Conservation (phyloP, 2,888 invertebrate genomes). For the Diplazon laetatorius region DNA sequence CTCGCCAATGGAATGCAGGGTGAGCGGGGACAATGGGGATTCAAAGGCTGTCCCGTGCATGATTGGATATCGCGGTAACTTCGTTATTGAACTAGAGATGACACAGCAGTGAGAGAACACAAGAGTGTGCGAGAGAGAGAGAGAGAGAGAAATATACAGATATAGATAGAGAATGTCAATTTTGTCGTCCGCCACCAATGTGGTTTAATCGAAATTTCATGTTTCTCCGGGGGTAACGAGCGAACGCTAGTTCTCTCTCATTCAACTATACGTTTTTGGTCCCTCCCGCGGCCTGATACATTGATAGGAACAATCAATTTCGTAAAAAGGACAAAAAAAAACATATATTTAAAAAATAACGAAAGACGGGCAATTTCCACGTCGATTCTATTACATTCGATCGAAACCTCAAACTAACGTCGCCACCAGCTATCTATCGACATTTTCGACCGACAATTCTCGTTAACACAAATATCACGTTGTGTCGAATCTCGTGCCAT, state of each 20-base stretch:
- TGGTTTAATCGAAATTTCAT: conserved; percentile 70
- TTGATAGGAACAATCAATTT: conserved; percentile 51
- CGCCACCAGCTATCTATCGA: conserved; percentile 12
- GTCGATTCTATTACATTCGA: conserved; percentile 43
- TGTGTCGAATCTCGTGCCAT: conserved; percentile 5
- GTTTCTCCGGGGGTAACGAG: conserved; percentile 65
- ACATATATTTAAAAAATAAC: background rate
- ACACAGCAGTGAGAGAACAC: conserved; percentile 25
- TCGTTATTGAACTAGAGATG: conserved; percentile 56
- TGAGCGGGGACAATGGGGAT: conserved; percentile 45
- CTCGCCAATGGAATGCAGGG: background rate
- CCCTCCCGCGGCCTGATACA: conserved; percentile 18
- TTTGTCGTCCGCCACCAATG: conserved; percentile 58
- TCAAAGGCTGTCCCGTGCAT: conserved; percentile 43
- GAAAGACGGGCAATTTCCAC: conserved; percentile 9
- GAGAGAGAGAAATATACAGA: background rate
- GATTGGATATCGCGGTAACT: conserved; percentile 63
- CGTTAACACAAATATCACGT: conserved; percentile 8
- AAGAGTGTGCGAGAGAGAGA: background rate
- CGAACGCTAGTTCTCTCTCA: conserved; percentile 44
- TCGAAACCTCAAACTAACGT: conserved; percentile 17
- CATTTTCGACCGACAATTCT: conserved; percentile 21
- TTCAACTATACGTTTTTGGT: conserved; percentile 54
- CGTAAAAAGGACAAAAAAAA: conserved; percentile 14
- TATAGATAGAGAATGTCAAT: conserved; percentile 64